Evolutionary conservation across 2,797 vertebrate genomes (phyloP).

Genomic region (Pachyuromys duprasi): DNA sequence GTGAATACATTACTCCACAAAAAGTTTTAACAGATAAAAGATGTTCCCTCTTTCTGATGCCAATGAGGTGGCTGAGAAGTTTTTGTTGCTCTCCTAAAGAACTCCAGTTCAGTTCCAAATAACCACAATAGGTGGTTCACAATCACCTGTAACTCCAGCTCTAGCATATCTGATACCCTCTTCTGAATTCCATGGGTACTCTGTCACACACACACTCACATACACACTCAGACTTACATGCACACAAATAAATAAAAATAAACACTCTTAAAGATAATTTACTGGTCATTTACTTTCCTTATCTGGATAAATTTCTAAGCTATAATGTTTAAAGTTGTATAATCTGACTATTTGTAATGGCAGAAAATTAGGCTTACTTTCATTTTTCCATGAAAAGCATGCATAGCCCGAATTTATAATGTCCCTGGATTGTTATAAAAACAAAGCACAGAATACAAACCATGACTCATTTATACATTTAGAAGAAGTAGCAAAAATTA

Average conservation of each 20-base stretch:
- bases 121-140: not conserved
- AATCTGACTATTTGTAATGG: not conserved
- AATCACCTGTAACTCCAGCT: not conserved
- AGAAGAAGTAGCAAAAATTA: not conserved
- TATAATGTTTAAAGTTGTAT: not conserved
- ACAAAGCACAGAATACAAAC: not conserved
- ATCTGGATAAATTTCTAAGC: not conserved
- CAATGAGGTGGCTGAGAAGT: not conserved
- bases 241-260: not conserved
- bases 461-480: slow-evolving; percentile 20
- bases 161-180: not conserved
- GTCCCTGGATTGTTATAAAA: not conserved
- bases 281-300: not conserved
- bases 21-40: not conserved
- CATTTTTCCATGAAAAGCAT: not conserved
- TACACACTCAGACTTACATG: not conserved
- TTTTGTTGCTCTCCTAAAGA: not conserved
- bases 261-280: not conserved
- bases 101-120: not conserved
- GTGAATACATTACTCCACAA: not conserved
- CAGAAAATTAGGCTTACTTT: not conserved
- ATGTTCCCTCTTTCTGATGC: not conserved
- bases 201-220: not conserved
- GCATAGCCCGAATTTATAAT: not conserved
- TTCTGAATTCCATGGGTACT: not conserved